A percentile compares a stretch with the other conserved stretches of the same genome.
Conservation (phyloP, 1,140 invertebrate genomes). For the Acyrthosiphon pisum region DNA sequence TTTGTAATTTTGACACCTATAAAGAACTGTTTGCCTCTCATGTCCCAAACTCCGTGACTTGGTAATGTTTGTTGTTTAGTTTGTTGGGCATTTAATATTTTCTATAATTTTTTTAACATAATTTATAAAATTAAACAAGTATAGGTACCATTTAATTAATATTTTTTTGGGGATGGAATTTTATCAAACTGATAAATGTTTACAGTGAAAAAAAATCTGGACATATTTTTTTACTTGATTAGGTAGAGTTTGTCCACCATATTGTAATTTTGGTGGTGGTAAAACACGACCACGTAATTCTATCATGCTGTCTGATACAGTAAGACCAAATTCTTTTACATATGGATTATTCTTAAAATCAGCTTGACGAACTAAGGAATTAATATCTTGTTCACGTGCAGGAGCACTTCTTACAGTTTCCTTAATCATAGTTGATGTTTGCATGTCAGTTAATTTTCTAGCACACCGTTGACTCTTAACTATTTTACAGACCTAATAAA, state of each 20-base stretch:
- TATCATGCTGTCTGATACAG: conserved; percentile 98
- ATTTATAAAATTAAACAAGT: neutral
- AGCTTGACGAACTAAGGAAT: conserved; percentile 93
- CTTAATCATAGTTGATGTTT: conserved; percentile 99
- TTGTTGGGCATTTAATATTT: conserved; percentile 63
- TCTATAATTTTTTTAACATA: conserved; percentile 57
- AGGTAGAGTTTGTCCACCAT: conserved; percentile 80
- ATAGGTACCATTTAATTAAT: neutral
- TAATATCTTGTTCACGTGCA: conserved; percentile 97
- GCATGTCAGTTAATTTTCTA: conserved; percentile 99
- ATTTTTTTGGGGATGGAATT: neutral
- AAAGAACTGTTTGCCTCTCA: conserved; percentile 99
- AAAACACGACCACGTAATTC: conserved; percentile 92
- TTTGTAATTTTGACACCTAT: conserved; percentile 98
- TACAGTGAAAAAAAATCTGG: neutral
- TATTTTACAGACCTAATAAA: conserved; percentile 87
- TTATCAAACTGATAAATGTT: neutral
- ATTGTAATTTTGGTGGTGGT: conserved; percentile 98
- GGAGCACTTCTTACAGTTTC: conserved; percentile 96
- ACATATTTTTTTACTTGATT: conserved; percentile 28
- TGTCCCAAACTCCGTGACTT: conserved; percentile 99
- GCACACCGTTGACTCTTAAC: conserved; percentile 99
- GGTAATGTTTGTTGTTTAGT: conserved; percentile 95
- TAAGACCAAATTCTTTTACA: conserved; percentile 97
- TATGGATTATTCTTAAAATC: conserved; percentile 99